These are phyloP conservation scores for Echinometra lucunter DNA, from an alignment of 53 echinoderm and acorn worm genomes.

Conservation along the genomic window DNA sequence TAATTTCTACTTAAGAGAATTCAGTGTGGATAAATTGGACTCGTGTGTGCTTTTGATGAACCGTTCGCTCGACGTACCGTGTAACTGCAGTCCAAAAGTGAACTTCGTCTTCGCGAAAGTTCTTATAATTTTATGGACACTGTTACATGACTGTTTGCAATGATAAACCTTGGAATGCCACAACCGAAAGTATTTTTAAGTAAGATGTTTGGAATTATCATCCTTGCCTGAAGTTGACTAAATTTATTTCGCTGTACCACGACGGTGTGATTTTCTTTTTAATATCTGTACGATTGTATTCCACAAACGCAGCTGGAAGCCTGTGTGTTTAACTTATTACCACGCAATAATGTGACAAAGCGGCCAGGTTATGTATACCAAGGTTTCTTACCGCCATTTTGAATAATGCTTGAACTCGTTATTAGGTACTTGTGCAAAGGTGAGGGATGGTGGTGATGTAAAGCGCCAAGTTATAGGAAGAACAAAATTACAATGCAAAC, in stretches of 20 bases:
- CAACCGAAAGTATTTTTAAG: too few species aligned
- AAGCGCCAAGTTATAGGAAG: not conserved
- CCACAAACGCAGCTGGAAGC: not conserved
- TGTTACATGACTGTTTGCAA: not conserved
- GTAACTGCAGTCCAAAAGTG: not conserved
- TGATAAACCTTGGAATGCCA: not conserved
- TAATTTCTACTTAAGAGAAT: not conserved
- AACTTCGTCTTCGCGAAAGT: not conserved
- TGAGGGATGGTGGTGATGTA: not conserved
- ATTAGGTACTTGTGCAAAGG: not conserved
- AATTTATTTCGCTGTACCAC: not conserved
- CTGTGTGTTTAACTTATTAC: constrained; percentile 1
- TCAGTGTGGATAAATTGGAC: not conserved
- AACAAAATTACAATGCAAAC: not conserved
- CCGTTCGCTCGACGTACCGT: not conserved
- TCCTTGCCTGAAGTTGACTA: not conserved
- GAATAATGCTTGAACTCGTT: not conserved
- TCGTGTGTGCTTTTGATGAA: not conserved
- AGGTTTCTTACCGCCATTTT: not conserved
- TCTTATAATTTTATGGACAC: not conserved
- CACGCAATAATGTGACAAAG: not conserved
- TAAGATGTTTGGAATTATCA: not conserved
- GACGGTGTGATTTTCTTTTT: not conserved
- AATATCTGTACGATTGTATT: not conserved
- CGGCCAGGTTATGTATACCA: not conserved